phyloP scores from a whole-genome alignment of 2,113 vertebrate species.

The Shinisaurus crocodilurus region DNA sequence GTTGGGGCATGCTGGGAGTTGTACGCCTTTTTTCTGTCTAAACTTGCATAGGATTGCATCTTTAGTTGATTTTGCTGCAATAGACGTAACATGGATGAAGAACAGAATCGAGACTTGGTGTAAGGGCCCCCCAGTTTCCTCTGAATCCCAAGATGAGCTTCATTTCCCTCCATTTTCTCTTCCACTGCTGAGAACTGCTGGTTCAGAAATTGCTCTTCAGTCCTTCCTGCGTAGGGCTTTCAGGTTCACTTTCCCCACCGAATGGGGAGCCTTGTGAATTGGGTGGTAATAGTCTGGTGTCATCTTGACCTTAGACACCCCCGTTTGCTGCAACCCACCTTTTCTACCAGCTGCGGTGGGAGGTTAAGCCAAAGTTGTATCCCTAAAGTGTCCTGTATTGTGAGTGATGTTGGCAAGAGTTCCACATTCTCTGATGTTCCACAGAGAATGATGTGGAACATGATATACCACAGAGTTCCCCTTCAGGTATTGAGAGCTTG shows the following conservation, averaged over 20 bases:
- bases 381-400: not conserved
- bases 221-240: not conserved
- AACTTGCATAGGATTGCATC: too few relatives aligned
- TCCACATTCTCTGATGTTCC: too few relatives aligned
- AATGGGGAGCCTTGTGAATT: conserved; percentile 20
- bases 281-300: not conserved
- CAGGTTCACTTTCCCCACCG: not conserved
- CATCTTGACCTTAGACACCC: not conserved
- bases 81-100: not conserved
- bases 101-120: not conserved
- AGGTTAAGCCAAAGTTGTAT: not conserved
- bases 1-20: too few relatives aligned
- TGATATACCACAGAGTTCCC: too few relatives aligned
- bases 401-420: not conserved
- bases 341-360: not conserved
- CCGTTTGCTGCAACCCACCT: too few relatives aligned
- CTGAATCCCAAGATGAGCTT: not conserved
- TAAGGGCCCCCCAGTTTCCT: too few relatives aligned
- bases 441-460: too few relatives aligned
- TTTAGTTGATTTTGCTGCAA: not conserved
- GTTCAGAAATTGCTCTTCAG: not conserved
- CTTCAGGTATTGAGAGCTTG: not conserved
- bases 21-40: too few relatives aligned
- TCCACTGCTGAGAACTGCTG: rapidly evolving
- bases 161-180: not conserved